Percentiles rank a stretch among this genome's conserved stretches.
Evolutionary conservation across 2,797 vertebrate genomes (phyloP).

Genomic region (Ceryle rudis): DNA sequence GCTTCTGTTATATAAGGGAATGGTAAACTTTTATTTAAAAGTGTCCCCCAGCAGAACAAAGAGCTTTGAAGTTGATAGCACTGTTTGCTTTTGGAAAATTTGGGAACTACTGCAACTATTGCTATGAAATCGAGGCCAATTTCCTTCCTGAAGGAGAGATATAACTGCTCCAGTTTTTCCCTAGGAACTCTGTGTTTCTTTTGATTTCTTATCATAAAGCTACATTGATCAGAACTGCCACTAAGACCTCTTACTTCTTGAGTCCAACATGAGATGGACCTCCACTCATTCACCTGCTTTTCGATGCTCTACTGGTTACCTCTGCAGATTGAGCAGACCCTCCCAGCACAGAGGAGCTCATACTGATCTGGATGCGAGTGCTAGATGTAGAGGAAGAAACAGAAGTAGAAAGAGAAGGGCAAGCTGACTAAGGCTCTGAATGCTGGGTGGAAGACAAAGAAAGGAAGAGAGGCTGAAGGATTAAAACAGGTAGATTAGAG

Average conservation of each 20-base stretch:
- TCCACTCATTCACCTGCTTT: not conserved
- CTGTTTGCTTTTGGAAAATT: not conserved
- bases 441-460: not conserved
- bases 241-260: not conserved
- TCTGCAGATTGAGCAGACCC: not conserved
- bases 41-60: not conserved
- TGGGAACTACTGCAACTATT: not conserved
- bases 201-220: not conserved
- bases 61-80: not conserved
- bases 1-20: not conserved
- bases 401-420: not conserved
- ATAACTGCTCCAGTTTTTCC: not conserved
- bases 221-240: not conserved
- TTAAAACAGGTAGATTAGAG: not conserved
- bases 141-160: not conserved
- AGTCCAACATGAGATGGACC: not conserved
- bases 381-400: not conserved
- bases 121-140: not conserved
- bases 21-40: not conserved
- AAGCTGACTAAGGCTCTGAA: not conserved
- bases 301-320: not conserved
- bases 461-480: not conserved
- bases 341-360: not conserved
- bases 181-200: not conserved
- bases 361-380: not conserved